phyloP scores from a whole-genome alignment of 1,140 invertebrate species.

The Bursaphelenchus mucronatus region DNA sequence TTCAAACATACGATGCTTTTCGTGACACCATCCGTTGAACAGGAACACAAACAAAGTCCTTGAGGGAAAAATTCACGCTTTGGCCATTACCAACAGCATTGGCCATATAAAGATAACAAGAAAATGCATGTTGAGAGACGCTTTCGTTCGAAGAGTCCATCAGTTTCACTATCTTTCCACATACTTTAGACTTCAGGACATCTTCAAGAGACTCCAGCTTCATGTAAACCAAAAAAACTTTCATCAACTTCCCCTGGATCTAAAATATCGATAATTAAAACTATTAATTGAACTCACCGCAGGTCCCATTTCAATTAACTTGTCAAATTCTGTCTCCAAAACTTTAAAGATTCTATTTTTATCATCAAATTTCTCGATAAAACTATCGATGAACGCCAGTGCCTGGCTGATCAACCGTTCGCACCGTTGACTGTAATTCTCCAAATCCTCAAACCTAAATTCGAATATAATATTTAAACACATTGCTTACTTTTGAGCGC shows the following conservation, averaged over 20 bases:
- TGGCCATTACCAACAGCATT: slow-evolving; percentile 10
- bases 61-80: background rate
- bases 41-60: slow-evolving; percentile 1
- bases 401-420: slow-evolving; percentile 11
- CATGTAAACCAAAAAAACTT: too few species aligned
- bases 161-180: too few species aligned
- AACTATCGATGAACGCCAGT: background rate
- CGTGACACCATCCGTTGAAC: slow-evolving; percentile 12
- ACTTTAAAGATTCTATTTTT: too few species aligned
- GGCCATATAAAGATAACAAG: slow-evolving; percentile 13
- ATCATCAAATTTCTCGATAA: too few species aligned
- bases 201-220: too few species aligned
- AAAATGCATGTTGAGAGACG: slow-evolving; percentile 1
- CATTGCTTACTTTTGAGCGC: slow-evolving; percentile 10
- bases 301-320: too few species aligned
- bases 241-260: too few species aligned
- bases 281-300: too few species aligned
- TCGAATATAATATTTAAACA: background rate
- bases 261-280: too few species aligned
- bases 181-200: too few species aligned
- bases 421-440: slow-evolving; percentile 7
- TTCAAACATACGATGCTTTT: slow-evolving; percentile 9
- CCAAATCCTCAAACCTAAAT: slow-evolving; percentile 13
- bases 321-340: too few species aligned
- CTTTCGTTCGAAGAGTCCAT: too few species aligned